A percentile compares a stretch with the other conserved stretches of the same genome.
phyloP scores from a whole-genome alignment of 2,797 vertebrate species.

The Phataginus tetradactyla region DNA sequence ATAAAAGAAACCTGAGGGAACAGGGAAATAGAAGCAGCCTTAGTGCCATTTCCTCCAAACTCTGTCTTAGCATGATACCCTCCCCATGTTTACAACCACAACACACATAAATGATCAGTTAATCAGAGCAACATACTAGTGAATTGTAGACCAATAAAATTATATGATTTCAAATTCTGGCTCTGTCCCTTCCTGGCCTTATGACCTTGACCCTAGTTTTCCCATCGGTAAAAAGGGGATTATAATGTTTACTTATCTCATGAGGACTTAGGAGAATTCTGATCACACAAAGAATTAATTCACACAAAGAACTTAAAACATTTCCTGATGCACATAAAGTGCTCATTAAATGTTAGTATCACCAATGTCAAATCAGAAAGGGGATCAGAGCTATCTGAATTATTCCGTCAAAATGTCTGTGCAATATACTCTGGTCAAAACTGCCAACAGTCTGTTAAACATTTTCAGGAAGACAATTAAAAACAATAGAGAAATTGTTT shows the following conservation, averaged over 20 bases:
- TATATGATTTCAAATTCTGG: neutral
- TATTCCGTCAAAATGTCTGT: neutral
- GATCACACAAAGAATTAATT: neutral
- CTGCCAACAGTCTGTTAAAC: neutral
- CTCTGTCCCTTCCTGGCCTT: neutral
- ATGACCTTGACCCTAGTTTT: neutral
- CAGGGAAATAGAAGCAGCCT: neutral
- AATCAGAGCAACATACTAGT: neutral
- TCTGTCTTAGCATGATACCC: neutral
- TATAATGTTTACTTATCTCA: neutral
- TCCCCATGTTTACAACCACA: neutral
- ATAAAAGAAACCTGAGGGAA: neutral
- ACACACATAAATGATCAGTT: neutral
- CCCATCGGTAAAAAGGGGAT: neutral
- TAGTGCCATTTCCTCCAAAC: neutral
- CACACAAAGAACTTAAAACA: conserved; percentile 13
- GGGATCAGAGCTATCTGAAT: neutral
- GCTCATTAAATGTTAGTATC: neutral
- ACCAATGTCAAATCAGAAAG: conserved; percentile 17
- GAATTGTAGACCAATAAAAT: neutral
- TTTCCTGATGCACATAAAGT: neutral
- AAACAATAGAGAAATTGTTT: neutral
- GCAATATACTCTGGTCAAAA: neutral
- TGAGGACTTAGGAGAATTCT: neutral
- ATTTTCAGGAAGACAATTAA: neutral